phyloP scores from a whole-genome alignment of 1,140 invertebrate genomes.

The Thaumetopoea pityocampa region DNA sequence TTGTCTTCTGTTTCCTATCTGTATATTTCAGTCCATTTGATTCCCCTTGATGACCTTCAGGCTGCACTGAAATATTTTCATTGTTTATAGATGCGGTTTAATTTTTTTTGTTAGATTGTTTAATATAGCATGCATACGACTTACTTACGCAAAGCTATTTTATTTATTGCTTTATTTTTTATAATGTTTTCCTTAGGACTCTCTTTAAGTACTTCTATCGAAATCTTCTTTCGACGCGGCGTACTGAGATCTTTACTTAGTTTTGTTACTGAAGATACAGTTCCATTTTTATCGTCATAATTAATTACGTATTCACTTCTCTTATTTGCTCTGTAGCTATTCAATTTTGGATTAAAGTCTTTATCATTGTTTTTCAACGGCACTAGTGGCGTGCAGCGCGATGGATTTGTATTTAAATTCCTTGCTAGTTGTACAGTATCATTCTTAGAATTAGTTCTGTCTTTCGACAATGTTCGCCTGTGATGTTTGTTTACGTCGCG shows the following conservation, averaged over 20 bases:
- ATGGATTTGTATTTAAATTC: conserved; percentile 6
- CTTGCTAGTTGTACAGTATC: conserved; percentile 4
- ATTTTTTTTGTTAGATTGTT: conserved; percentile 36
- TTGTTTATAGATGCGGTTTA: conserved; percentile 40
- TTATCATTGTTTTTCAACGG: conserved; percentile 25
- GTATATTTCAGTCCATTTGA: conserved; percentile 32
- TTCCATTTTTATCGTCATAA: conserved; percentile 69
- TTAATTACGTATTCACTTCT: conserved; percentile 64
- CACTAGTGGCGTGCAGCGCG: conserved; percentile 7
- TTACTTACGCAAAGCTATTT: conserved; percentile 67
- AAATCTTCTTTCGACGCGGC: conserved; percentile 39
- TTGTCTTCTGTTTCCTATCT: conserved; percentile 43
- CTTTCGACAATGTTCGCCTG: conserved; percentile 8
- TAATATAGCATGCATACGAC: conserved; percentile 52
- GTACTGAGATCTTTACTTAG: conserved; percentile 36
- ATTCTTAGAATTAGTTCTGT: conserved; percentile 5
- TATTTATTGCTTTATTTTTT: conserved; percentile 44
- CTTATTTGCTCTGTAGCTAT: conserved; percentile 24
- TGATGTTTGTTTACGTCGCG: conserved; percentile 1
- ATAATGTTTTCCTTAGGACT: conserved; percentile 31
- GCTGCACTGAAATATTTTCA: conserved; percentile 66
- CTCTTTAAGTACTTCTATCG: conserved; percentile 40
- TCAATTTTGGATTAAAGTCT: conserved; percentile 16
- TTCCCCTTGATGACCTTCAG: conserved; percentile 42
- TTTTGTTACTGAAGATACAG: conserved; percentile 63